Percentiles rank a stretch among this genome's conserved stretches.
phyloP scores from a whole-genome alignment of 2,888 invertebrate genomes.

The Phrixothrix hirtus region DNA sequence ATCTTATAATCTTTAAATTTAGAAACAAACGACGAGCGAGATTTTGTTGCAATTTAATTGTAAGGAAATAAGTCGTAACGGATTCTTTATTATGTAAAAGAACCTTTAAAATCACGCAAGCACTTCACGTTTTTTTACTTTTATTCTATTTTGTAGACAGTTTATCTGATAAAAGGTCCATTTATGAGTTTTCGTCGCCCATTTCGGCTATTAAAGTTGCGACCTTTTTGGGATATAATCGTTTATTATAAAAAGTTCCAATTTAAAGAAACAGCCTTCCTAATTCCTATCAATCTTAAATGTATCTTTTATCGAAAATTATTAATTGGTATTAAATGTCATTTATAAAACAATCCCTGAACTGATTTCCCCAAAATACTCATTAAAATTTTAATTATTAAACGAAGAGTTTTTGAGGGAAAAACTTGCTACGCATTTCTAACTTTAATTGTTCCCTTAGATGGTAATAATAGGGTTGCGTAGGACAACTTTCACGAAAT shows the following conservation, averaged over 20 bases:
- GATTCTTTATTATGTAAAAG: slow-evolving; percentile 12
- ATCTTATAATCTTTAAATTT: no score
- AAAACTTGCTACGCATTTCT: no score
- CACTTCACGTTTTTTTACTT: slow-evolving; percentile 22
- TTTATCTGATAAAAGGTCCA: slow-evolving; percentile 31
- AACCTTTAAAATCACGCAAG: slow-evolving; percentile 14
- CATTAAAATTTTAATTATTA: neutral
- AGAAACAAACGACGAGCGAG: no score
- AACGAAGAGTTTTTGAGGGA: neutral
- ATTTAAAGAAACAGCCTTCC: slow-evolving; percentile 39
- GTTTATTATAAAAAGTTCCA: slow-evolving; percentile 41
- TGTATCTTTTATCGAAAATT: slow-evolving; percentile 1
- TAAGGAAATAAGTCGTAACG: no score
- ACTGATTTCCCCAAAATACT: neutral
- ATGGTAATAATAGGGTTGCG: slow-evolving; percentile 9
- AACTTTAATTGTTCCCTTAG: slow-evolving; percentile 14
- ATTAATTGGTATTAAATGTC: neutral
- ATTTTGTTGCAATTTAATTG: no score
- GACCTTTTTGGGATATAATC: slow-evolving; percentile 37
- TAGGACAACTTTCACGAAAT: slow-evolving; percentile 10
- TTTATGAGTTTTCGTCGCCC: slow-evolving; percentile 34
- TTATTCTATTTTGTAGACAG: slow-evolving; percentile 29
- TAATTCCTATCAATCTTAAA: slow-evolving; percentile 36
- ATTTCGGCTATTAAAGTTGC: slow-evolving; percentile 37
- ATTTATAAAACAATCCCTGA: neutral